Percentiles rank a stretch among this genome's conserved stretches.
Evolutionary conservation across 1,140 invertebrate genomes (phyloP).

Genomic region (Dysdera silvatica): DNA sequence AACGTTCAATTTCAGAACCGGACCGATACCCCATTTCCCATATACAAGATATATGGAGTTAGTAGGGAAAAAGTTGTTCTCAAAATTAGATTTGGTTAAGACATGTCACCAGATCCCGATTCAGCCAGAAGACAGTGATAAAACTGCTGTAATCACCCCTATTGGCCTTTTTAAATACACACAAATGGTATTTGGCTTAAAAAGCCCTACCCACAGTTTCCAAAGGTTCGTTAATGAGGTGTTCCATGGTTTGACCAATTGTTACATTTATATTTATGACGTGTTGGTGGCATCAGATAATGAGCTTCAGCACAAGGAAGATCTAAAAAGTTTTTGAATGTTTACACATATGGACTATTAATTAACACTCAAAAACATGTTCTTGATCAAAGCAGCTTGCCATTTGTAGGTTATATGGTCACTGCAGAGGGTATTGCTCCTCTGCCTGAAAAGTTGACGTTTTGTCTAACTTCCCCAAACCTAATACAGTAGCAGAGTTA

Average conservation of each 20-base stretch:
- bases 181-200: constrained; percentile 26
- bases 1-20: too few relatives aligned
- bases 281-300: neutral
- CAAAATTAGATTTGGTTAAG: constrained; percentile 13
- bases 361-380: neutral
- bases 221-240: constrained; percentile 13
- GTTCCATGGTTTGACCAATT: neutral
- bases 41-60: constrained; percentile 20
- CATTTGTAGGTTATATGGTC: neutral
- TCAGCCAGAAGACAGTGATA: constrained; percentile 14
- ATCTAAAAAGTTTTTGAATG: constrained; percentile 37
- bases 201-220: constrained; percentile 20
- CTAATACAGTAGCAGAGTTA: too few relatives aligned
- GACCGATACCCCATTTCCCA: constrained; percentile 26
- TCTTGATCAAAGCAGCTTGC: neutral
- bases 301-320: neutral
- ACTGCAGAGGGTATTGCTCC: neutral
- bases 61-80: constrained; percentile 6
- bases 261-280: neutral
- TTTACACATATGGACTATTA: neutral
- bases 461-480: too few relatives aligned
- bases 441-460: neutral
- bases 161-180: constrained; percentile 23
- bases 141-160: constrained; percentile 18
- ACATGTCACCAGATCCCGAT: constrained; percentile 20